Evolutionary conservation across 2,797 vertebrate species (phyloP).

Genomic region (Amblyopsis hoosieri): DNA sequence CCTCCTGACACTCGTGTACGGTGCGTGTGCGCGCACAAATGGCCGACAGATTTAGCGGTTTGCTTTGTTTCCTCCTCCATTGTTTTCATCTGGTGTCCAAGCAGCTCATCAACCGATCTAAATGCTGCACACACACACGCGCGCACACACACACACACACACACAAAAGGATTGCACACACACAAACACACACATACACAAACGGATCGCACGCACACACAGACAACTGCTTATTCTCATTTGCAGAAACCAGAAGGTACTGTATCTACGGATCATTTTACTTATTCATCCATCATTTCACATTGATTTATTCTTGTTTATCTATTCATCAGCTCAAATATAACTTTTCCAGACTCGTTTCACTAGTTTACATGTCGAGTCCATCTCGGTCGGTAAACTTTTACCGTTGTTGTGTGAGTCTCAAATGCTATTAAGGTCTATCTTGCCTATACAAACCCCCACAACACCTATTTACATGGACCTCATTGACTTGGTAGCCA

Average conservation of each 20-base stretch:
- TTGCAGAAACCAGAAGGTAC: constrained; percentile 72
- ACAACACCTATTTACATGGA: constrained; percentile 52
- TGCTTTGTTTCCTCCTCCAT: constrained; percentile 68
- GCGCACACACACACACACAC: constrained; percentile 1
- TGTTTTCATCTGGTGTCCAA: constrained; percentile 61
- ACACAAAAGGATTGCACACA: constrained; percentile 12
- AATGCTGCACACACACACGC: constrained; percentile 40
- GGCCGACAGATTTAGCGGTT: constrained; percentile 79
- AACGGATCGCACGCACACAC: not conserved
- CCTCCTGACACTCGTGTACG: constrained; percentile 73
- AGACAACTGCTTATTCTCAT: constrained; percentile 51
- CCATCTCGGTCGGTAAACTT: constrained; percentile 46
- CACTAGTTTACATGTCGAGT: constrained; percentile 1
- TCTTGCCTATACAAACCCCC: constrained; percentile 39
- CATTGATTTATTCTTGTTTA: constrained; percentile 78
- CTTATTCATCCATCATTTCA: constrained; percentile 77
- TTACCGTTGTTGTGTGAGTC: constrained; percentile 50
- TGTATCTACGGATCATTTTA: constrained; percentile 72
- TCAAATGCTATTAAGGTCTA: constrained; percentile 39
- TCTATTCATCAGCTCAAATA: constrained; percentile 69
- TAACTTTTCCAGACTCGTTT: constrained; percentile 50
- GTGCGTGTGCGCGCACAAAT: constrained; percentile 77
- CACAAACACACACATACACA: constrained; percentile 6
- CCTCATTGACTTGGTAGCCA: constrained; percentile 64
- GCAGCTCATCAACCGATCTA: constrained; percentile 57